These are phyloP conservation scores for Crypturellus undulatus DNA, from an alignment of 2,113 vertebrate species.

Conservation along the genomic window DNA sequence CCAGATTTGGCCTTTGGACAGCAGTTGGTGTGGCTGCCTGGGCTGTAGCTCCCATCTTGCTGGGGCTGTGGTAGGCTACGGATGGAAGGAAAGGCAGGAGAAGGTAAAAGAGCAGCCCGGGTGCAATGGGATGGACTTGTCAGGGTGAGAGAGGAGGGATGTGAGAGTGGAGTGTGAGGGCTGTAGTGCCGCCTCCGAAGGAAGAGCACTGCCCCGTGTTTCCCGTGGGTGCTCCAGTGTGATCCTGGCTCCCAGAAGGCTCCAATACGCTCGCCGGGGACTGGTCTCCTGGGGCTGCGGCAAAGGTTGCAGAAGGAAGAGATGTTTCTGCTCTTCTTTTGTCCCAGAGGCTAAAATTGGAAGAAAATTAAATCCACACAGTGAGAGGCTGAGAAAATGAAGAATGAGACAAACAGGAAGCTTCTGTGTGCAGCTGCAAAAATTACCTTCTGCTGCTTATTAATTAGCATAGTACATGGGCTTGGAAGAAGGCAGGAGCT, in stretches of 20 bases:
- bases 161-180: accelerated
- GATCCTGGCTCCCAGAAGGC: not conserved
- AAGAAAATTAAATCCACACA: conserved; percentile 25
- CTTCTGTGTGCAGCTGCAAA: not conserved
- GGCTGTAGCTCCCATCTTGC: not conserved
- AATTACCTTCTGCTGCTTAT: not conserved
- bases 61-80: not conserved
- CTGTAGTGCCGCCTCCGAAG: not conserved
- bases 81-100: not conserved
- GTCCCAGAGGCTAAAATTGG: conserved; percentile 19
- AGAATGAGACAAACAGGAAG: not conserved
- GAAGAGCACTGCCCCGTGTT: not conserved
- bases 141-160: not conserved
- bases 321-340: conserved; percentile 7
- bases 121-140: not conserved
- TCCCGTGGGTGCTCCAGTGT: not conserved
- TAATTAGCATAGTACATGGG: not conserved
- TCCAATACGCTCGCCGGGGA: accelerated
- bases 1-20: not conserved
- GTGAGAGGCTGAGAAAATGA: not conserved
- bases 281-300: not conserved
- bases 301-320: conserved; percentile 33
- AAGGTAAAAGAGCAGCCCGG: not conserved
- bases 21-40: not conserved
- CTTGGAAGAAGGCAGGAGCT: not conserved